Percentiles rank a stretch among this genome's conserved stretches.
These are phyloP conservation scores for Ammodytes marinus DNA, from an alignment of 2,113 vertebrate genomes.

Conservation along the genomic window DNA sequence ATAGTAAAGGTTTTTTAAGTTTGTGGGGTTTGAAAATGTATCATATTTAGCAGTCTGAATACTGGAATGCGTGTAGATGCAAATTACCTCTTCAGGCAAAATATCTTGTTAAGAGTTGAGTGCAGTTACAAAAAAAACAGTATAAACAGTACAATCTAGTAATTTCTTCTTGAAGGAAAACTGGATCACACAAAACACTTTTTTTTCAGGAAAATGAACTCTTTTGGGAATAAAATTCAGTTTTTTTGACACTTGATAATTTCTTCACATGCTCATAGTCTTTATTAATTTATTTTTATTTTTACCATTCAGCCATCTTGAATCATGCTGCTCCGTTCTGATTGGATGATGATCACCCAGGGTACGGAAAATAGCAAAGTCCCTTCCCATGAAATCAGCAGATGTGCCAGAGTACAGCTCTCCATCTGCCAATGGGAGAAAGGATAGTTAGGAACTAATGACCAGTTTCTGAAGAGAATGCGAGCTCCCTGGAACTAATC, in stretches of 20 bases:
- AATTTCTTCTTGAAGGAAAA: background rate
- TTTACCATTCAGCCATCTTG: conserved; percentile 97
- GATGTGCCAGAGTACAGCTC: conserved; percentile 98
- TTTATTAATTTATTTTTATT: background rate
- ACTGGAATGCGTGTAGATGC: background rate
- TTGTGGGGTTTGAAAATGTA: conserved; percentile 1
- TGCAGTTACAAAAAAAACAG: background rate
- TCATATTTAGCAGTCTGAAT: conserved; percentile 6
- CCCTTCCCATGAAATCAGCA: conserved; percentile 98
- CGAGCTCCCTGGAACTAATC: conserved; percentile 48
- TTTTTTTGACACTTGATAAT: background rate
- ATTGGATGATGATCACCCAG: conserved; percentile 96
- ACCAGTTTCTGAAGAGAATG: conserved; percentile 7
- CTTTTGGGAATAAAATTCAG: background rate
- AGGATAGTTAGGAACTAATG: conserved; percentile 44
- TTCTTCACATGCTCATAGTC: background rate
- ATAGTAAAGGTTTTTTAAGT: conserved; percentile 11
- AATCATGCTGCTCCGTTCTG: conserved; percentile 98
- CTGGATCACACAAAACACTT: background rate
- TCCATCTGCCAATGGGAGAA: conserved; percentile 87
- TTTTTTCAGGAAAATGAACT: background rate
- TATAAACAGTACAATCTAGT: background rate
- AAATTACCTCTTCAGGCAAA: background rate
- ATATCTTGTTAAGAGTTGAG: background rate
- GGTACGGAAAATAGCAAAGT: conserved; percentile 98